Evolutionary conservation across 2,888 invertebrate species (phyloP).

Genomic region (Calameuta pallipes): DNA sequence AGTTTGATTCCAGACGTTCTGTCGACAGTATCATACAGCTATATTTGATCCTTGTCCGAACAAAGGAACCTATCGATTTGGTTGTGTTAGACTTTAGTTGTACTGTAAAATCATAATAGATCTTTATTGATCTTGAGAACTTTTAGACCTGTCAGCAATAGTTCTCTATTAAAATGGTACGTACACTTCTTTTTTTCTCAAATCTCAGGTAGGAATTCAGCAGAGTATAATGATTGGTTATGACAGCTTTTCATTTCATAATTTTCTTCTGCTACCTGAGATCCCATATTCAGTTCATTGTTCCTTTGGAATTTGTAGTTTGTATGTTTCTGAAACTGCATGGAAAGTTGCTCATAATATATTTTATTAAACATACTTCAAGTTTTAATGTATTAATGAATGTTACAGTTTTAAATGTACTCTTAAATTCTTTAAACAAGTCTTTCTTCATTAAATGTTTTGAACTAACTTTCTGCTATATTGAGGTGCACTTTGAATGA

Average conservation of each 20-base stretch:
- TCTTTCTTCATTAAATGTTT: background rate
- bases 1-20: slow-evolving; percentile 57
- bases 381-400: background rate
- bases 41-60: slow-evolving; percentile 21
- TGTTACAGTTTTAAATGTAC: background rate
- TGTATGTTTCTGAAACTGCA: background rate
- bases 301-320: slow-evolving; percentile 15
- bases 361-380: background rate
- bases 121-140: slow-evolving; percentile 27
- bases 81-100: slow-evolving; percentile 25
- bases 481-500: background rate
- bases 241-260: slow-evolving; percentile 64
- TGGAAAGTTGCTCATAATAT: background rate
- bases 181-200: slow-evolving; percentile 43
- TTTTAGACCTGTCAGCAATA: slow-evolving; percentile 21
- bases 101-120: slow-evolving; percentile 36
- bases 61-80: slow-evolving; percentile 11
- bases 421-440: background rate
- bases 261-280: slow-evolving; percentile 36
- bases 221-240: slow-evolving; percentile 57
- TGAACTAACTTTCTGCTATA: background rate
- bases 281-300: slow-evolving; percentile 18
- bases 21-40: slow-evolving; percentile 48
- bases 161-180: slow-evolving; percentile 56
- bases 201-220: slow-evolving; percentile 56